Evolutionary conservation across 2,797 vertebrate genomes (phyloP).

Genomic region (Linurgus olivaceus): DNA sequence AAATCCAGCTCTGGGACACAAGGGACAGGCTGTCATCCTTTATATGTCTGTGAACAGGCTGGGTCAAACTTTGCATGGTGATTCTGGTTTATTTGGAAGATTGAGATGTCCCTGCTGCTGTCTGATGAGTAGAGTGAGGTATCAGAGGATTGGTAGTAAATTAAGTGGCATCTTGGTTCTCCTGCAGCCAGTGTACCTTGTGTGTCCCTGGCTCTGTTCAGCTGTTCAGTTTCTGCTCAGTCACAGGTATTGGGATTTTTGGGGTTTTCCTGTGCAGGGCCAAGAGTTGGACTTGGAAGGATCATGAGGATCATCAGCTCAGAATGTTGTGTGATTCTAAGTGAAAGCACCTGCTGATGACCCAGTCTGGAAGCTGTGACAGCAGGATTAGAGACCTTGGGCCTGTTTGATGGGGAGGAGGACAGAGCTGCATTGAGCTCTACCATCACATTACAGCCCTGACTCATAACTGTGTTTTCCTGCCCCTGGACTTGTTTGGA

Average conservation of each 20-base stretch:
- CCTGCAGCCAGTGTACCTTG: background rate
- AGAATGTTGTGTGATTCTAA: background rate
- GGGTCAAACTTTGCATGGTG: background rate
- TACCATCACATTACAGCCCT: background rate
- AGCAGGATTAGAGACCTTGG: background rate
- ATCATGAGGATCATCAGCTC: background rate
- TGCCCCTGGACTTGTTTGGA: background rate
- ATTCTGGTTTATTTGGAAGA: background rate
- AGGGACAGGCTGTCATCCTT: background rate
- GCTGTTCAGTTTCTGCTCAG: background rate
- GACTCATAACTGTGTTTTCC: background rate
- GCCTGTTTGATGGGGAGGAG: background rate
- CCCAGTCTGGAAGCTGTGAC: background rate
- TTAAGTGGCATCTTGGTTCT: background rate
- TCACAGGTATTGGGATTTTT: background rate
- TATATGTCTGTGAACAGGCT: rapidly evolving
- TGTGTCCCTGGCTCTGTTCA: background rate
- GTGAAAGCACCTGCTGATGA: background rate
- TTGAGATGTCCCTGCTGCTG: background rate
- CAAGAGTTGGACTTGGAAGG: background rate
- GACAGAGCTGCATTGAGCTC: background rate
- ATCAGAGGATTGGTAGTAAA: background rate
- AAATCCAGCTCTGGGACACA: background rate
- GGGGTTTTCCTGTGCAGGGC: background rate
- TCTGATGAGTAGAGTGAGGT: background rate